Evolutionary conservation across 2,797 vertebrate genomes (phyloP).

Genomic region (Staurois parvus): DNA sequence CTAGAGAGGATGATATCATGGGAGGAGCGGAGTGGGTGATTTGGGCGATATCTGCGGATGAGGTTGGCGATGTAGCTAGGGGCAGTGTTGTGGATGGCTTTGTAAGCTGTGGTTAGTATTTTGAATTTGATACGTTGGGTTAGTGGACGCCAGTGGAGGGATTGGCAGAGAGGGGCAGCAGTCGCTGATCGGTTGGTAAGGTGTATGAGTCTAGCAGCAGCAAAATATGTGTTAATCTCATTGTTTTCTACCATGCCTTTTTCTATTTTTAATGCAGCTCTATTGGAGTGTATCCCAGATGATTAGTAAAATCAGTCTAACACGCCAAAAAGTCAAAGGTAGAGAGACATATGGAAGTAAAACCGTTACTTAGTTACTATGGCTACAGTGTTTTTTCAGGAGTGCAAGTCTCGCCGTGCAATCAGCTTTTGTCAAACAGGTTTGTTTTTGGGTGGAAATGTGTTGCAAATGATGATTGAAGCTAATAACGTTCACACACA

Average conservation of each 20-base stretch:
- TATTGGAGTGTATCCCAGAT: constrained; percentile 14
- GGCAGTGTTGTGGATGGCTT: too few species aligned
- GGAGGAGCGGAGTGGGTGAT: too few species aligned
- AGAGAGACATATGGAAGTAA: constrained; percentile 14
- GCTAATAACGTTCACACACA: constrained; percentile 45
- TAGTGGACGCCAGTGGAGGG: too few species aligned
- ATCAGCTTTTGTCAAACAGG: constrained; percentile 48
- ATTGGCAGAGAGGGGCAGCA: too few species aligned
- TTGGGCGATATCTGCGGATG: too few species aligned
- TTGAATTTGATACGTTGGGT: too few species aligned
- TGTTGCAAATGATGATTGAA: constrained; percentile 51
- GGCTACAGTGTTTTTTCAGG: constrained; percentile 23
- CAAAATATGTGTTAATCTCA: too few species aligned
- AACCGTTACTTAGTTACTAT: constrained; percentile 37
- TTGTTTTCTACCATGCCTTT: background rate
- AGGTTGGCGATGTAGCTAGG: too few species aligned
- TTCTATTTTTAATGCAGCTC: constrained; percentile 23
- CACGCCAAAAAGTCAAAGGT: constrained; percentile 38
- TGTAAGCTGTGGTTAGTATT: too few species aligned
- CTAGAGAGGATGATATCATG: too few species aligned
- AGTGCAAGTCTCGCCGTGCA: constrained; percentile 10
- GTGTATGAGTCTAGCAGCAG: too few species aligned
- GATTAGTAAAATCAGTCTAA: constrained; percentile 34
- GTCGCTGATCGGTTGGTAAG: too few species aligned
- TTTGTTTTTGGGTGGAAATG: constrained; percentile 35